Evolutionary conservation across 2,797 vertebrate genomes (phyloP).

Genomic region (Apogon hyalosoma): DNA sequence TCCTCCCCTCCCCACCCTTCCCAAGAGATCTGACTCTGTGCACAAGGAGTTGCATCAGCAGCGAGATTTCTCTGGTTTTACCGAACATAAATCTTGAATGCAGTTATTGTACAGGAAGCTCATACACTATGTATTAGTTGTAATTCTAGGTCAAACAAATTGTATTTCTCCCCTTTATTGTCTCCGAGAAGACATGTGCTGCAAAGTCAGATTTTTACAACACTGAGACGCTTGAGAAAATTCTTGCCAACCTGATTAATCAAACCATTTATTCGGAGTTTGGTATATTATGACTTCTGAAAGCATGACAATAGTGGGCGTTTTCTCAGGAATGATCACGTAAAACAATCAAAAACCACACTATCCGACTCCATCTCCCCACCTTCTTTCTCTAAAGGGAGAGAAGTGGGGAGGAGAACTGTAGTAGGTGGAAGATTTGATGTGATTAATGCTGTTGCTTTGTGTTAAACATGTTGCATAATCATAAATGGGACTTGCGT

Average conservation of each 20-base stretch:
- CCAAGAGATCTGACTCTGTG: constrained; percentile 33
- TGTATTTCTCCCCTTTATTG: not conserved
- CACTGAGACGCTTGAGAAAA: not conserved
- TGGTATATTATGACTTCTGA: not conserved
- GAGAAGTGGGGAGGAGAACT: constrained; percentile 21
- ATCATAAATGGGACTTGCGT: constrained; percentile 46
- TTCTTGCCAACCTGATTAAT: not conserved
- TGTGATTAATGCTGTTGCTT: constrained; percentile 52
- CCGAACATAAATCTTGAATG: constrained; percentile 29
- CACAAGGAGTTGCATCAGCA: constrained; percentile 32
- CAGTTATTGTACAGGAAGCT: constrained; percentile 24
- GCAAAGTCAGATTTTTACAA: not conserved
- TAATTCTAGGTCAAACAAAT: constrained; percentile 27
- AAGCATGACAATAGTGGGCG: not conserved
- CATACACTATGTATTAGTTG: constrained; percentile 22
- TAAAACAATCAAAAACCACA: not conserved
- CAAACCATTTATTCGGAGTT: not conserved
- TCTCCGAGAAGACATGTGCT: no score
- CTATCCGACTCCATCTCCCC: not conserved
- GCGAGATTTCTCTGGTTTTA: constrained; percentile 24
- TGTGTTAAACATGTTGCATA: constrained; percentile 50
- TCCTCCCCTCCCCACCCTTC: not conserved
- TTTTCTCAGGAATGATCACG: constrained; percentile 1
- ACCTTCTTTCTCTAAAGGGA: constrained; percentile 9
- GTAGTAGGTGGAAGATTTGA: constrained; percentile 56